Evolutionary conservation across 1,140 invertebrate genomes (phyloP), one percentile per base, ranked within the genome.

Genomic region (Zaprionus davidi): DNA sequence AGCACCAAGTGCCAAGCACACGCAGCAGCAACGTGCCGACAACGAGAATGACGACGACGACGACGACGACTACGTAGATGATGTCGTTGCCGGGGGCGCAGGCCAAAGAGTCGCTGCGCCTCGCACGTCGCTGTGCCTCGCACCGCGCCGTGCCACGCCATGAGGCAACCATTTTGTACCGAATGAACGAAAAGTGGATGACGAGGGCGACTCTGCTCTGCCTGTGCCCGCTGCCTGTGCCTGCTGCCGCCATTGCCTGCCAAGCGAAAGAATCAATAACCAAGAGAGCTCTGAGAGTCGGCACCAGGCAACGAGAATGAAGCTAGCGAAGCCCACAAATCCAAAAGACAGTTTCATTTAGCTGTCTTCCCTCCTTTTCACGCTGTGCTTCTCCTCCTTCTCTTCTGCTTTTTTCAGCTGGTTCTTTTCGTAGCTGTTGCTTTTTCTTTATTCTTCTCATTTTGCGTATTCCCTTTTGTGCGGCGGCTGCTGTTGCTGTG

Each of bases 41-140:
- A 53, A 60, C 72, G 65, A 59, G 28, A 38, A 62, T 53, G 34
- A 57, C 49, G 63, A 66, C 38, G 34, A 57, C 49, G 63, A 66
- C 38, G 76, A 44, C 66, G 81, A 87, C 38, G 76, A 44, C 66
- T 77, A 87, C 62, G 82, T 55, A 38, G 69, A 66, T 66, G 74
- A 68, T 78, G 77, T 80, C 71, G 82, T 79, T 84, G 84, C 84
- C 84, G 84, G 84, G 84, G 81, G 82, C 82, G 69, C 82, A 80
- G 68, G 66, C 81, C 76, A 65, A 56, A 66, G 51, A 49, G 64
- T 28, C 56, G 49, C 22, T 22, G 44, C 13, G 31, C 2, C 74
- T 41, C 31, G 44, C 28, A 46, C 15, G 46, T 51, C 57, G 34
- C n/a, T 22, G 59, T 11, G 31, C 2, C 74, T 41, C 34, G 46